phyloP scores from a whole-genome alignment of 2,113 vertebrate species.

The Oryzias celebensis region DNA sequence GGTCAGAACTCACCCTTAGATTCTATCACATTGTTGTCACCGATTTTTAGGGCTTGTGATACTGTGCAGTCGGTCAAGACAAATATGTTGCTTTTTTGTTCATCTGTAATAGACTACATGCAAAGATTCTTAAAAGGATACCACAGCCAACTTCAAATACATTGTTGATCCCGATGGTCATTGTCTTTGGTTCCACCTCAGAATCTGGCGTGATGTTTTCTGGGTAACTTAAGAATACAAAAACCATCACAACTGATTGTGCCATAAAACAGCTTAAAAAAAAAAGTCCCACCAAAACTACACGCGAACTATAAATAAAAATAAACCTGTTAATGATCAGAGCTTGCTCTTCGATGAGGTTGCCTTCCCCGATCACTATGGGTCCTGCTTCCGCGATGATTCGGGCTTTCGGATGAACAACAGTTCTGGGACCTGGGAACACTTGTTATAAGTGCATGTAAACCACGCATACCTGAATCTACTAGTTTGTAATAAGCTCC shows the following conservation, averaged over 20 bases:
- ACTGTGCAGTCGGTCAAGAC: constrained; percentile 70
- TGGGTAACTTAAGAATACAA: constrained; percentile 77
- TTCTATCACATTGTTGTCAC: constrained; percentile 98
- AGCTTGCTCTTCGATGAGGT: constrained; percentile 96
- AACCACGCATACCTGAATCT: too few relatives aligned
- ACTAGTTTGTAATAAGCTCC: too few relatives aligned
- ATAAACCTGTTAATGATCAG: constrained; percentile 90
- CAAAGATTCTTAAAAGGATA: constrained; percentile 77
- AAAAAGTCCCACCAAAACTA: neutral
- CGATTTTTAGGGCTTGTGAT: constrained; percentile 95
- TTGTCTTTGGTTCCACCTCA: constrained; percentile 88
- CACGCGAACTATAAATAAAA: neutral
- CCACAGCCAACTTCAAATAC: constrained; percentile 98
- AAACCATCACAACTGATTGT: neutral
- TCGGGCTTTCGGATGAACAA: constrained; percentile 94
- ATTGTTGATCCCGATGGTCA: constrained; percentile 95
- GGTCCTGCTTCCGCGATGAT: constrained; percentile 96
- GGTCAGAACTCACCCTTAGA: constrained; percentile 85
- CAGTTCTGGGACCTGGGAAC: constrained; percentile 86
- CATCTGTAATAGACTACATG: neutral
- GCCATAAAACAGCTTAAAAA: neutral
- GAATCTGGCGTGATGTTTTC: constrained; percentile 90
- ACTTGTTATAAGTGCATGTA: neutral
- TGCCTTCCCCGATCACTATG: constrained; percentile 95
- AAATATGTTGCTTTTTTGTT: neutral